Conservation (phyloP, 2,888 invertebrate species). For the Stramonita haemastoma region DNA sequence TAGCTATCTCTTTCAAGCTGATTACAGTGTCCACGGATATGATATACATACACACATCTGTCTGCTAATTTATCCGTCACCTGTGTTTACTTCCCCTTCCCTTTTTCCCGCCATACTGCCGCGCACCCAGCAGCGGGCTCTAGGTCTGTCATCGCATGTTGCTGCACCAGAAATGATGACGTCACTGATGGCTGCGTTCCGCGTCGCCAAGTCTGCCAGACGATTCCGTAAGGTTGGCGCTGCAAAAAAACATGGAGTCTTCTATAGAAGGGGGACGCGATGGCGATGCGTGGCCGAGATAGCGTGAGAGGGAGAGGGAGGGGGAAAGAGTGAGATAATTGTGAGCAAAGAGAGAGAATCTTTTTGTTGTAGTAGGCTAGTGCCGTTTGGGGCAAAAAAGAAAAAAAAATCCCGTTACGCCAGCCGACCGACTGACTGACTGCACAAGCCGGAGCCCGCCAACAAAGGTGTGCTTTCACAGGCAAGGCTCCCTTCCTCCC, state of each 20-base stretch:
- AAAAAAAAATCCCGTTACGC: background rate
- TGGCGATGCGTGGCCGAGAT: background rate
- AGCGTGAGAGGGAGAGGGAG: background rate
- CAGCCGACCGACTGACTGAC: background rate
- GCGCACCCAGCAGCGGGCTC: too few species aligned
- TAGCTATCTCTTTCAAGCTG: background rate
- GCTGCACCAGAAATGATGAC: constrained; percentile 23
- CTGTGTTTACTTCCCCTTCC: background rate
- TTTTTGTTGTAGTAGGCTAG: constrained; percentile 12
- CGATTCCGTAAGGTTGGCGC: background rate
- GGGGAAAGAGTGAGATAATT: background rate
- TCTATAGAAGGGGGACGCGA: too few species aligned
- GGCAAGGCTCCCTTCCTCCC: too few species aligned
- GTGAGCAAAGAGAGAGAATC: background rate
- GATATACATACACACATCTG: background rate
- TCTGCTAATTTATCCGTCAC: background rate
- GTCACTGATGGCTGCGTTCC: constrained; percentile 27
- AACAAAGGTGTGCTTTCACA: constrained; percentile 27
- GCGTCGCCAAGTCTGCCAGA: constrained; percentile 27
- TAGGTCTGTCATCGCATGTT: constrained; percentile 11
- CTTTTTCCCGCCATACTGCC: background rate
- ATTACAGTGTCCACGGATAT: background rate
- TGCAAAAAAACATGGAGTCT: background rate
- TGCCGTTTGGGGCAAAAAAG: background rate
- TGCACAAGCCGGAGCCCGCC: background rate